Evolutionary conservation across 2,113 vertebrate species (phyloP), one percentile per base, ranked within the genome.

Genomic region (Vulpes ferrilata): DNA sequence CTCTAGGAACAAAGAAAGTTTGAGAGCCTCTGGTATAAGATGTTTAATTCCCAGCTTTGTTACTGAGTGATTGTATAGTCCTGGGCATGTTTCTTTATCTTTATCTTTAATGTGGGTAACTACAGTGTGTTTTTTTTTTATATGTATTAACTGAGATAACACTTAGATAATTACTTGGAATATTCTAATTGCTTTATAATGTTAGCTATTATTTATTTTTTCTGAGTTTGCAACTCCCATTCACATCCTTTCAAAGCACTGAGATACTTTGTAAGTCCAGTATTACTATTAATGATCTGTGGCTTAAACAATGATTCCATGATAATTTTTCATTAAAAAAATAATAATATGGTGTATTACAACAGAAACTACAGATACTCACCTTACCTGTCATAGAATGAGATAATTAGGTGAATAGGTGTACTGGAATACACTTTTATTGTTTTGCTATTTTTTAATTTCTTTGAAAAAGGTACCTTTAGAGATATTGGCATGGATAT

Each of bases 391-490:
- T 71, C 73, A 64, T 32, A 69, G 25, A 38, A 81, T 65, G n/a
- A 76, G 25, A 83, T 76, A 71, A 92, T 64, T 80, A 74, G 25
- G 93, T 51, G 20, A 92, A 79, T 67, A 25, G 43, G 60, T 94
- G 38, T 43, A 80, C 1, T 53, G 69, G 7, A 27, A 30, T 48
- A 48, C 7, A 90, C 92, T 96, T 96, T 95, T 79, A 16, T 88
- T 87, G 5, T 80, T 92, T 97, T 93, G 17, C 35, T 8, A 25
- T 25, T 87, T 93, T 79, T 11, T n/a, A 57, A n/a, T 94, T 87
- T 94, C 67, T 95, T 88, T 95, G 64, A 80, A 85, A 96, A 95
- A 85, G 38, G 1, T 93, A 96, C 2, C 15, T 27, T 97, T 95
- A 97, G 51, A 35, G 51, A 95, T 93, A 93, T 81, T 79, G 78